Evolutionary conservation across 2,888 invertebrate species (phyloP), one percentile per base, ranked within the genome.

Genomic region (Xestoiulus laeticollis): DNA sequence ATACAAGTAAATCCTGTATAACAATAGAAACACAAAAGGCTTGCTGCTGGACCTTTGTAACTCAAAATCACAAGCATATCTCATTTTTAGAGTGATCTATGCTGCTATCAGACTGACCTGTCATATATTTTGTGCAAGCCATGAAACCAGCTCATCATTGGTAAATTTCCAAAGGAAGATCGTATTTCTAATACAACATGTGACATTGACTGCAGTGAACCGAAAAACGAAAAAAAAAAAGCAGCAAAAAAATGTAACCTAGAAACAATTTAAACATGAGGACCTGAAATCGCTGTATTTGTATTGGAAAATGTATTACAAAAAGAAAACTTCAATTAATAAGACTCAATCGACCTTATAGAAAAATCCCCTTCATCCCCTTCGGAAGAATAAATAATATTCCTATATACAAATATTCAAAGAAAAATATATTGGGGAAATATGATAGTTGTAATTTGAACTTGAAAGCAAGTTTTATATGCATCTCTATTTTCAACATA

Each of bases 141-240:
- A 78, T 78, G 16, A 78, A 78, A 14, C 30, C 78, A 78, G 78
- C 78, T 78, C 78, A 78, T 78, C 78, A 78, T 78, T 14, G 78
- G 26, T 68, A 12, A 68, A 68, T 68, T 68, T 68, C 68, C 8
- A 6, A 78, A 30, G 26, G 30, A 32, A 78, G 78, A 78, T 78
- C 78, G 78, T 78, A 78, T 78, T 78, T 78, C 78, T 78, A 4
- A 30, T 12, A 14, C 30, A 78, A 26, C 78, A 78, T 78, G 26
- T 78, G 78, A 78, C 78, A 78, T 78, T 78, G 78, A 78, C 78
- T 12, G 30, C 26, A 26, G 68, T 68, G 68, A 68, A 68, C 12
- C 68, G 68, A 26, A 26, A 68, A 68, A 14, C 12, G 12, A 26
- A 48, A 26, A 26, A 68, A 68, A 14, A 26, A 26, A 26, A 48